Evolutionary conservation across 2,797 vertebrate species (phyloP).

Genomic region (Anolis apletophallus): DNA sequence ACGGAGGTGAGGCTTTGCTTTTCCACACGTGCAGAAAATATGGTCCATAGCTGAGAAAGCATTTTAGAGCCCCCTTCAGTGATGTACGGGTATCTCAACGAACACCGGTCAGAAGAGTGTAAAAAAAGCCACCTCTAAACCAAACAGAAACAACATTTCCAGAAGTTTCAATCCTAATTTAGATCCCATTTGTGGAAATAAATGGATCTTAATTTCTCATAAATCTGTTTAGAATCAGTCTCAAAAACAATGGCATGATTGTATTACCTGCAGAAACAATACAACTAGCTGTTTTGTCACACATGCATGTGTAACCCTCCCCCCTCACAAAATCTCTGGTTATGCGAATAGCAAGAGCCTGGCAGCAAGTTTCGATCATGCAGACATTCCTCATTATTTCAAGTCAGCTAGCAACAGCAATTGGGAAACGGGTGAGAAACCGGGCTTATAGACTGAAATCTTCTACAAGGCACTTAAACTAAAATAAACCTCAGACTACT

Average conservation of each 20-base stretch:
- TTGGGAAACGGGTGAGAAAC: slow-evolving; percentile 56
- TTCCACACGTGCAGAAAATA: slow-evolving; percentile 5
- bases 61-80: slow-evolving; percentile 23
- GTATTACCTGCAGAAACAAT: slow-evolving; percentile 60
- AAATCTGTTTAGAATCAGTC: neutral
- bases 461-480: slow-evolving; percentile 57
- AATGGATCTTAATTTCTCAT: neutral
- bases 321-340: slow-evolving; percentile 42
- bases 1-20: slow-evolving; percentile 38
- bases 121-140: slow-evolving; percentile 35
- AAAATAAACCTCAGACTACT: slow-evolving; percentile 51
- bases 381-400: slow-evolving; percentile 71
- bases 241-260: slow-evolving; percentile 52
- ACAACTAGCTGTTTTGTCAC: slow-evolving; percentile 58
- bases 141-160: slow-evolving; percentile 46
- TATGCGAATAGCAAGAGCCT: slow-evolving; percentile 62
- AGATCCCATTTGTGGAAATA: neutral
- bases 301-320: neutral
- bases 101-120: no score
- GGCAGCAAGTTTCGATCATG: slow-evolving; percentile 68
- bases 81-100: neutral
- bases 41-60: slow-evolving; percentile 25
- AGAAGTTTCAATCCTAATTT: neutral
- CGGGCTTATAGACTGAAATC: slow-evolving; percentile 58
- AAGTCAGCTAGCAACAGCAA: slow-evolving; percentile 68